A percentile compares a stretch with the other conserved stretches of the same genome.
Evolutionary conservation across 1,140 invertebrate species (phyloP).

Genomic region (Doryteuthis pealeii): DNA sequence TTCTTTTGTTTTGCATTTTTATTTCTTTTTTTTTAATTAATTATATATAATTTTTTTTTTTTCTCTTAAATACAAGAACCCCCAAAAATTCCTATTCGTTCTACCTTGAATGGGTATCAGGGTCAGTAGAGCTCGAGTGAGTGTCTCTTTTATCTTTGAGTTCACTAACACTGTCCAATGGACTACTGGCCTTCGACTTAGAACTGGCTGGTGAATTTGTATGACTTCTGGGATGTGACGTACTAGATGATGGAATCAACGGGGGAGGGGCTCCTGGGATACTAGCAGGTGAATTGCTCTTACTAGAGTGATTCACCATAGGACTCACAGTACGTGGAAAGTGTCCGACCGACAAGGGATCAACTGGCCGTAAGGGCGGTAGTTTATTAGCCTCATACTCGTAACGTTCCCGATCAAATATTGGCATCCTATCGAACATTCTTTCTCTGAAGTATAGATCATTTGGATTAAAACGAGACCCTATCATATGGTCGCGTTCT

Average conservation of each 20-base stretch:
- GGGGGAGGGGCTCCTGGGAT: slow-evolving; percentile 30
- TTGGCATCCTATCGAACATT: slow-evolving; percentile 33
- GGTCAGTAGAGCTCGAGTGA: slow-evolving; percentile 37
- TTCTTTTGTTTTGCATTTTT: no score
- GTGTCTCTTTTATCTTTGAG: slow-evolving; percentile 39
- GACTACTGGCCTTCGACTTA: slow-evolving; percentile 43
- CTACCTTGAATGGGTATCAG: slow-evolving; percentile 40
- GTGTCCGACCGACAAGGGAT: slow-evolving; percentile 25
- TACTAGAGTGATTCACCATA: slow-evolving; percentile 36
- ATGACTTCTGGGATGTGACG: slow-evolving; percentile 38
- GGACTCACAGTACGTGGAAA: slow-evolving; percentile 41
- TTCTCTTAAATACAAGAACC: no score
- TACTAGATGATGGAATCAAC: slow-evolving; percentile 32
- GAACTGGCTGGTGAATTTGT: slow-evolving; percentile 40
- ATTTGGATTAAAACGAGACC: slow-evolving; percentile 29
- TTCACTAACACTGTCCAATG: slow-evolving; percentile 36
- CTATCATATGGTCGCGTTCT: slow-evolving; percentile 37
- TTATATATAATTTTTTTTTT: no score
- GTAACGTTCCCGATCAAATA: slow-evolving; percentile 37
- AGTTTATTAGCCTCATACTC: slow-evolving; percentile 31
- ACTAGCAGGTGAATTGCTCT: slow-evolving; percentile 33
- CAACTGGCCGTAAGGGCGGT: slow-evolving; percentile 21
- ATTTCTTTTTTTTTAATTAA: no score
- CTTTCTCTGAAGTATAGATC: slow-evolving; percentile 35
- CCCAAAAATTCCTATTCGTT: not conserved